Base-by-base conservation (phyloP, 2,113 vertebrate genomes). In the Microtus pennsylvanicus region DNA sequence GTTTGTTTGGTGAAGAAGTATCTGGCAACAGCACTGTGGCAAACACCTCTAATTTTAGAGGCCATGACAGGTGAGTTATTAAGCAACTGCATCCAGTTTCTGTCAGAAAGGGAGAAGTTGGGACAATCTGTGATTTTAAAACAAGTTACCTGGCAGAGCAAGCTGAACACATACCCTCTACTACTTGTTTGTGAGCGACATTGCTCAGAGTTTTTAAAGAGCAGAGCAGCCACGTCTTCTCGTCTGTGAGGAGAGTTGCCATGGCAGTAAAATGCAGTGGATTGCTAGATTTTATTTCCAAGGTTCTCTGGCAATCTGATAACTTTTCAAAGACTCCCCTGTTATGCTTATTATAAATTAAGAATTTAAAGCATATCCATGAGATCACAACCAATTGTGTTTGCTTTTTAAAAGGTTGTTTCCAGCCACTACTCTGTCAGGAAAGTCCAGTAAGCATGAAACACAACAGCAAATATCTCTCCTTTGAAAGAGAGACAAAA, bases 151-250 rank as follows among this genome's bases (percentile, higher is more conserved):
- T 88, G 35, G 11, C 69, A 0, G 2, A 90, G 28, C 8, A 17
- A 70, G 83, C 12, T 42, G 5, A 96, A 76, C 76, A 86, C 30
- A 74, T n/a, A 24, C 45, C 30, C 28, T 67, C 28, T 81, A 88
- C 86, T 87, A 50, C 38, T 92, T 95, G 69, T 83, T 45, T 42
- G 74, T 33, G 16, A 93, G 50, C 63, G 16, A 55, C 35, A 95
- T 55, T 22, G 77, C 78, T 74, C 82, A 69, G 42, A 77, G 74
- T 69, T 90, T 94, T 96, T 93, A 75, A 93, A 93, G 83, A 96
- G 50, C n/a, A 81, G 30, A 69, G 7, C 22, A 61, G 13, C 87
- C 22, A 38, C 55, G 52, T 81, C 93, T 89, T 74, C 80, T 67
- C 91, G 94, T 93, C 42, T 16, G 33, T 92, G 86, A 80, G 50